These are phyloP conservation scores for Drosophila limbata DNA, from an alignment of 2,888 invertebrate genomes.

Conservation along the genomic window DNA sequence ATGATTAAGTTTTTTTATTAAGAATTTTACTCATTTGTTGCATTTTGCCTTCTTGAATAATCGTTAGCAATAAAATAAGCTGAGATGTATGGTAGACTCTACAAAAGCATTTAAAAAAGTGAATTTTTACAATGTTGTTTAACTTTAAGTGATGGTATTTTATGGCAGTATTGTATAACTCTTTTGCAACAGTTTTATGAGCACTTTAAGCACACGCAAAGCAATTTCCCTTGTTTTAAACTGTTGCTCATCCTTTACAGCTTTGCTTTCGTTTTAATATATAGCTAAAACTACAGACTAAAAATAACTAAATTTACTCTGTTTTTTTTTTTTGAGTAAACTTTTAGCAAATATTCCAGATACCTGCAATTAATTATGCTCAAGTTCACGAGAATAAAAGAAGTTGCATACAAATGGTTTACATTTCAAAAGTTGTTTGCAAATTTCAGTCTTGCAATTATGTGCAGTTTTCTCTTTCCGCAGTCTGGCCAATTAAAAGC, in stretches of 20 bases:
- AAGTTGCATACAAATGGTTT: constrained; percentile 9
- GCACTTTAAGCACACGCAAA: constrained; percentile 9
- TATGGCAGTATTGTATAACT: constrained; percentile 2
- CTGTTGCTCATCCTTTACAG: not conserved
- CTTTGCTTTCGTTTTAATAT: not conserved
- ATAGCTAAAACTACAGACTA: not conserved
- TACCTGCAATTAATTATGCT: constrained; percentile 11
- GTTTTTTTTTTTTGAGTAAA: not conserved
- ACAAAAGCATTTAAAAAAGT: not conserved
- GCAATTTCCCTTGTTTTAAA: not conserved
- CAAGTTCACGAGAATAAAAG: not conserved
- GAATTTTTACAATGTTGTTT: not conserved
- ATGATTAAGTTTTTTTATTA: too few relatives aligned
- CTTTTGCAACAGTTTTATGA: constrained; percentile 6
- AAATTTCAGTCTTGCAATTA: constrained; percentile 20
- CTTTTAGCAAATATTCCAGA: not conserved
- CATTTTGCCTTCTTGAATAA: too few relatives aligned
- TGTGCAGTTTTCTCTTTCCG: not conserved
- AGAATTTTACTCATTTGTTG: too few relatives aligned
- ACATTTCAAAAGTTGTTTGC: constrained; percentile 2
- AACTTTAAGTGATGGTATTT: not conserved
- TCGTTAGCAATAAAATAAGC: too few relatives aligned
- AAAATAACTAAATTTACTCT: not conserved
- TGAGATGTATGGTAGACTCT: too few relatives aligned
- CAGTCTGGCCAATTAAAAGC: constrained; percentile 56